A percentile compares a stretch with the other conserved stretches of the same genome.
Conservation (phyloP, 2,113 vertebrate genomes). For the Rhodinocichla rosea region DNA sequence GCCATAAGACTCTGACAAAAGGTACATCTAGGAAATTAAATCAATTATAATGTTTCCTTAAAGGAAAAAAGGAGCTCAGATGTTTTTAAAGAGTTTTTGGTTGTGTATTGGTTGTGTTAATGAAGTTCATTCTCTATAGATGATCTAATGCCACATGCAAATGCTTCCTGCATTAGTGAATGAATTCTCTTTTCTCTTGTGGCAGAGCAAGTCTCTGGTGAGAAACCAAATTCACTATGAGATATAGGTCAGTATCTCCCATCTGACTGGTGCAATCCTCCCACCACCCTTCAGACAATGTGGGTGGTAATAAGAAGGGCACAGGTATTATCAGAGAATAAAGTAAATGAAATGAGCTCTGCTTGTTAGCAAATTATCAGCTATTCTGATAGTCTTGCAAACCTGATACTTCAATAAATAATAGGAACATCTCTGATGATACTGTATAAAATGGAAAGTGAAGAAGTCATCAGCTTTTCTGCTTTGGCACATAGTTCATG, state of each 20-base stretch:
- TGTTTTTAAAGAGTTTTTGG: constrained; percentile 3
- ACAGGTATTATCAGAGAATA: neutral
- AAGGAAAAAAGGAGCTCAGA: neutral
- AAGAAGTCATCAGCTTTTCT: neutral
- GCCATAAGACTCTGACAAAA: neutral
- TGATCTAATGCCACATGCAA: neutral
- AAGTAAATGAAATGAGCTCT: neutral
- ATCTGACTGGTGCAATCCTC: neutral
- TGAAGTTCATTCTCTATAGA: constrained; percentile 5
- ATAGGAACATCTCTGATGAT: neutral
- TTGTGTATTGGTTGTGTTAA: neutral
- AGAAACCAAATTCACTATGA: neutral
- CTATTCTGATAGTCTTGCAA: neutral
- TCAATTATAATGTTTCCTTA: constrained; percentile 35
- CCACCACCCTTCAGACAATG: neutral
- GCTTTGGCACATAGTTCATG: neutral
- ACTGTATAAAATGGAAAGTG: neutral
- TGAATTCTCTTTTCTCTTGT: neutral
- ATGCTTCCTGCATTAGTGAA: constrained; percentile 39
- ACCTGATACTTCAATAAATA: neutral
- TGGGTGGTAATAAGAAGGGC: neutral
- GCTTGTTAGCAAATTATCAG: neutral
- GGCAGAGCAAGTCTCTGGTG: neutral
- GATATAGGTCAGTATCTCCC: neutral
- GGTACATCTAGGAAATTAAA: constrained; percentile 12